Evolutionary conservation across 2,888 invertebrate genomes (phyloP).

Genomic region (Brassicogethes aeneus): DNA sequence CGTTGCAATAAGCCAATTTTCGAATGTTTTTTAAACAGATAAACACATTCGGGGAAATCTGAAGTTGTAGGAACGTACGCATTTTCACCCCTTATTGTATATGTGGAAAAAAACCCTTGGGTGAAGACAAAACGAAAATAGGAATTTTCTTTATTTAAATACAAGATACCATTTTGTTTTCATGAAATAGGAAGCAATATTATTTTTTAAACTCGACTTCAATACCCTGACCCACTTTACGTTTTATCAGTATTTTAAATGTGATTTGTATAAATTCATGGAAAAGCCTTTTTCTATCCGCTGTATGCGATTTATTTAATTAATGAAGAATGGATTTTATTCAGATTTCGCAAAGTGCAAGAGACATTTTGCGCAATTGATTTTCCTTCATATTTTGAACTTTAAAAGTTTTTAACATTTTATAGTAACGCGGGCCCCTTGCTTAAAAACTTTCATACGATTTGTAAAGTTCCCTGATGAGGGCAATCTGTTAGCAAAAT

Average conservation of each 20-base stretch:
- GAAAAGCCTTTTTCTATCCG: too few relatives aligned
- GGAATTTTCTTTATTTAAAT: not conserved
- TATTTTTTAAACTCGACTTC: too few relatives aligned
- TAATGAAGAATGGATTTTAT: too few relatives aligned
- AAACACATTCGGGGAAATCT: not conserved
- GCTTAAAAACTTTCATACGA: slow-evolving; percentile 16
- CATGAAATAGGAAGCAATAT: not conserved
- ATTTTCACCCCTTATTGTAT: not conserved
- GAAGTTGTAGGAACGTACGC: not conserved
- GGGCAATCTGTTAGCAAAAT: slow-evolving; percentile 19
- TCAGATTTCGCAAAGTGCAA: too few relatives aligned
- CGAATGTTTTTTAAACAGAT: not conserved
- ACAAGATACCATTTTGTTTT: not conserved
- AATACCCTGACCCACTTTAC: too few relatives aligned
- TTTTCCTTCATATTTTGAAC: slow-evolving; percentile 7
- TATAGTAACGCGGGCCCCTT: slow-evolving; percentile 11
- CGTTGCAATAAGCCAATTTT: not conserved
- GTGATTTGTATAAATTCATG: not conserved
- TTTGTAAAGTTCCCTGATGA: slow-evolving; percentile 6
- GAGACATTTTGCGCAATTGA: not conserved
- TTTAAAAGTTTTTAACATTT: slow-evolving; percentile 17
- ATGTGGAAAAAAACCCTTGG: not conserved
- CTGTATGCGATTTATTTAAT: too few relatives aligned
- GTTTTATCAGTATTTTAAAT: not conserved
- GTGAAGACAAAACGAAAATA: not conserved